phyloP scores from a whole-genome alignment of 2,113 vertebrate species.

The Emberiza fucata region DNA sequence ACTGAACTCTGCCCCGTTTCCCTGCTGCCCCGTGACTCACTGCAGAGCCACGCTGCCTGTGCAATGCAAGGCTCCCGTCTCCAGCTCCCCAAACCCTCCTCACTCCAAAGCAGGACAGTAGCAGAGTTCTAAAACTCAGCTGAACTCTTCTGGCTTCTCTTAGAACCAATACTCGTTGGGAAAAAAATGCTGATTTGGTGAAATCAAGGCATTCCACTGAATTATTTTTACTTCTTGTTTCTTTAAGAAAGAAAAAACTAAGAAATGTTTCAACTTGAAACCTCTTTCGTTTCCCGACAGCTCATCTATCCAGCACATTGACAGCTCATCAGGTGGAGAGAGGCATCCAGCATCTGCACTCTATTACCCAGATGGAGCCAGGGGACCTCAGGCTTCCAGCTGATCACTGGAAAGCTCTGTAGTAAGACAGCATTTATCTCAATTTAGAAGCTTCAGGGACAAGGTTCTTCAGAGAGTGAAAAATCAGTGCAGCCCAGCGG shows the following conservation, averaged over 20 bases:
- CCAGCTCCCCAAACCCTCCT: neutral
- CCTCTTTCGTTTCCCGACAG: neutral
- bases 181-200: slow-evolving; percentile 15
- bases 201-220: neutral
- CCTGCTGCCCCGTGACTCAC: slow-evolving; percentile 22
- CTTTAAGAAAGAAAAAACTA: neutral
- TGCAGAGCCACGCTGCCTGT: neutral
- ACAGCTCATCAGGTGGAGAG: slow-evolving; percentile 54
- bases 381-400: slow-evolving; percentile 10
- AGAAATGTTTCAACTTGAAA: slow-evolving; percentile 11
- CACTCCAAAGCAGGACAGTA: neutral
- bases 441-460: neutral
- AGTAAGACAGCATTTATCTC: slow-evolving; percentile 23
- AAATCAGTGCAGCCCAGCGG: neutral
- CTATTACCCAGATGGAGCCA: slow-evolving; percentile 36
- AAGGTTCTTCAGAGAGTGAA: neutral
- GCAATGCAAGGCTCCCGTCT: neutral
- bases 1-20: slow-evolving; percentile 23
- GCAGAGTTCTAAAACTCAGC: neutral
- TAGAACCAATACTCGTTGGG: neutral
- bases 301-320: slow-evolving; percentile 43
- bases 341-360: slow-evolving; percentile 50
- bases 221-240: neutral
- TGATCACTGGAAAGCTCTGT: slow-evolving; percentile 27
- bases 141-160: neutral